Evolutionary conservation across 2,113 vertebrate species (phyloP).

Genomic region (Eptesicus fuscus): DNA sequence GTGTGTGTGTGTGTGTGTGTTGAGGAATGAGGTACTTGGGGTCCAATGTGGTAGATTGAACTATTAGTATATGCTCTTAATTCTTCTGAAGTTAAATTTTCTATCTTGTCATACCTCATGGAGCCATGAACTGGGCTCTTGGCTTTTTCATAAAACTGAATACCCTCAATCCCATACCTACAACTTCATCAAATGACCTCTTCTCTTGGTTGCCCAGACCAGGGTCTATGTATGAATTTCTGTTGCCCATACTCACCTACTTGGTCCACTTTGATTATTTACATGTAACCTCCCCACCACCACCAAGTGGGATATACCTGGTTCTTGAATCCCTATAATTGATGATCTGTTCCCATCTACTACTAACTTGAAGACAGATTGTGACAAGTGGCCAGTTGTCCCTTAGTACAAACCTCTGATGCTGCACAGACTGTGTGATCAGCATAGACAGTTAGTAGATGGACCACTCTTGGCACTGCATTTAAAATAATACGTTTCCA

Average conservation of each 20-base stretch:
- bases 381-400: not conserved
- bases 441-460: not conserved
- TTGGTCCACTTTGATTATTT: not conserved
- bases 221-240: not conserved
- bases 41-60: not conserved
- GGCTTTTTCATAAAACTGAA: not conserved
- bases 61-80: not conserved
- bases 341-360: not conserved
- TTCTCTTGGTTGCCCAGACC: not conserved
- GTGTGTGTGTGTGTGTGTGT: not conserved
- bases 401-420: not conserved
- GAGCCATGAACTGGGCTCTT: not conserved
- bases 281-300: fast-evolving
- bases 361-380: not conserved
- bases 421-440: not conserved
- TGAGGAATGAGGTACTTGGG: not conserved
- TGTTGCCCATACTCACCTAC: not conserved
- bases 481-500: not conserved
- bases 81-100: not conserved
- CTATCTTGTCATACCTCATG: not conserved
- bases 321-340: not conserved
- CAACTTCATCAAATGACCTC: not conserved
- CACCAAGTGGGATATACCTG: not conserved
- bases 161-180: not conserved
- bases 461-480: not conserved